These are phyloP conservation scores for Lordiphosa collinella DNA, from an alignment of 1,140 invertebrate genomes.

Conservation along the genomic window DNA sequence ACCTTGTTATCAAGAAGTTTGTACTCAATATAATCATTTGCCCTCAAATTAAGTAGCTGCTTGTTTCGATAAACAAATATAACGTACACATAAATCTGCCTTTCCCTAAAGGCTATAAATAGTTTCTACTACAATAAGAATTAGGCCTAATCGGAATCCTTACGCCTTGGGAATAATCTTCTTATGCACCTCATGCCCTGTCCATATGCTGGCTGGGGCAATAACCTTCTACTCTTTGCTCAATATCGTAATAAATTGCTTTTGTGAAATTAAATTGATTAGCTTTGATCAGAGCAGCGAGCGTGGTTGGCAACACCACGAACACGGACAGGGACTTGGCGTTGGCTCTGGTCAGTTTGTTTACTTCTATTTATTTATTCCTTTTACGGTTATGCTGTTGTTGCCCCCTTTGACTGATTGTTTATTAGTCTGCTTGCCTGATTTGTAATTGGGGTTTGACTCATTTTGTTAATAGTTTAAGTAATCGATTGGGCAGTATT, in stretches of 20 bases:
- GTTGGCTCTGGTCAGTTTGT: conserved; percentile 19
- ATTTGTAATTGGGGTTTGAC: conserved; percentile 35
- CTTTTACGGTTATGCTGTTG: conserved; percentile 12
- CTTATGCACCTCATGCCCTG: background rate
- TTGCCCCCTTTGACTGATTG: conserved; percentile 50
- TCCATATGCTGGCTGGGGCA: conserved; percentile 38
- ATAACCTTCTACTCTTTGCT: conserved; percentile 32
- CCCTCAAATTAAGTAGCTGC: conserved; percentile 26
- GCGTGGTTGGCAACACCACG: conserved; percentile 14
- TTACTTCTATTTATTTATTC: conserved; percentile 50
- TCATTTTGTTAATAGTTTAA: conserved; percentile 45
- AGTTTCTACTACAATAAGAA: conserved; percentile 5
- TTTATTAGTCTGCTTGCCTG: conserved; percentile 47
- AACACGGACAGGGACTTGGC: conserved; percentile 16
- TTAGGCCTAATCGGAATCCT: conserved; percentile 2
- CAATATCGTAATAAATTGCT: conserved; percentile 71
- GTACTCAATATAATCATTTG: conserved; percentile 3
- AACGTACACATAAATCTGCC: background rate
- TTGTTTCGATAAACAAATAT: background rate
- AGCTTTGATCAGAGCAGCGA: conserved; percentile 52
- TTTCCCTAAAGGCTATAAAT: conserved; percentile 7
- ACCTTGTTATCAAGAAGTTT: too few relatives aligned
- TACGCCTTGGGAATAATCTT: background rate
- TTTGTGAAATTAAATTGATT: conserved; percentile 77
- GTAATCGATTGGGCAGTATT: conserved; percentile 18